Base-by-base conservation (phyloP, 2,888 invertebrate genomes). In the Clostera curtula region DNA sequence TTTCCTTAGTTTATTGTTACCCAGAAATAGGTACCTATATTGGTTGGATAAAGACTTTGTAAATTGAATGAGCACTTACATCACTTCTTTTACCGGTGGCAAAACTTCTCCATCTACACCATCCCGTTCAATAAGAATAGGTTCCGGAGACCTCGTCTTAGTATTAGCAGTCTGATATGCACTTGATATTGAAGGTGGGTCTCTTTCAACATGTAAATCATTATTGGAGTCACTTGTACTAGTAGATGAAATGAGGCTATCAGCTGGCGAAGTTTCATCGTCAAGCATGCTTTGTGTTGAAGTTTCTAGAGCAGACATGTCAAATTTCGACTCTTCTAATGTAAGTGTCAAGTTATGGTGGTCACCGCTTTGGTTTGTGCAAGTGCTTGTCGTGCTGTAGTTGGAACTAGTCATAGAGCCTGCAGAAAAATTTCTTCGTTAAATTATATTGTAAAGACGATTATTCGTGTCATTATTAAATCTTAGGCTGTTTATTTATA, bases 181-280 rank as follows among this genome's bases (percentile, higher is more conserved):
- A 3, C 76, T 77, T 0, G 79, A 77, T 39, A 79, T 65, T 2
- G 84, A 79, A 1, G 73, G 75, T 5, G 67, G 45, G 30, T 85
- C 85, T 29, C 74, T 71, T 33, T 83, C 85, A n/a, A 79, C 64
- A 3, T 72, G 73, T 32, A 83, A 50, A 27, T 85, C 82, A 31
- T 87, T 87, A 30, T 86, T 87, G 0, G 86, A 85, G 43, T 88
- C 89, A 25, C 88, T 88, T 6, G 87, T 88, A 49, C 89, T 90
- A 1, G 83, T 82, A 0, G 85, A 85, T 17, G 88, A 89, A 36
- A 92, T 89, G 25, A 93, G 71, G 56, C 93, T 93, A 48, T 93
- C 93, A 0, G 92, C 92, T 7, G 94, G 94, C 0, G 93, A 93
- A 0, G 92, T 92, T 59, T 94, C 93, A 50, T 94, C 93, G 40